These are phyloP conservation scores for Metellina segmentata DNA, from an alignment of 2,888 invertebrate species.

Conservation along the genomic window DNA sequence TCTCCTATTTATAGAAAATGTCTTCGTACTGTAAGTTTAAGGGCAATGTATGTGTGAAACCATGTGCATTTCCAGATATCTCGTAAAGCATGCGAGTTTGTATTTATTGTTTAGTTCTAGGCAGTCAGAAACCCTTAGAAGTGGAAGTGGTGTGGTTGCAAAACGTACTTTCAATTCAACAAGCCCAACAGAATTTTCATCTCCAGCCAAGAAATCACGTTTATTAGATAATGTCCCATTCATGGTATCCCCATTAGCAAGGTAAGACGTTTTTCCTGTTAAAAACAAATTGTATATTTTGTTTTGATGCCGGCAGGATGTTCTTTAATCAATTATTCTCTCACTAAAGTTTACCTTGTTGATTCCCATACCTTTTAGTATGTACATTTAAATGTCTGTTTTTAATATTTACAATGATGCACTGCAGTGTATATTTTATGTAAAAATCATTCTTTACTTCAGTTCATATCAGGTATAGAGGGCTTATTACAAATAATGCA, in stretches of 20 bases:
- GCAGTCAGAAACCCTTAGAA: background rate
- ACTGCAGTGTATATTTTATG: no score
- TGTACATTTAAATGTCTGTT: background rate
- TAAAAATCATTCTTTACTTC: no score
- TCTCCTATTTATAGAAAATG: no score
- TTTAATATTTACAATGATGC: no score
- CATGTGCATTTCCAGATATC: no score
- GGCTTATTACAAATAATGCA: no score
- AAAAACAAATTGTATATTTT: background rate
- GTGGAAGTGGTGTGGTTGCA: background rate
- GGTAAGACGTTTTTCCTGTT: constrained; percentile 31
- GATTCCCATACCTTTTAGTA: background rate
- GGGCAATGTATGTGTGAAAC: no score
- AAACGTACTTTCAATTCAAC: constrained; percentile 41
- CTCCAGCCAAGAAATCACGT: constrained; percentile 67
- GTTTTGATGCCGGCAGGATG: background rate
- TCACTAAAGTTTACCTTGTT: background rate
- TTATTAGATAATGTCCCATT: constrained; percentile 64
- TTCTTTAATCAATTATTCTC: background rate
- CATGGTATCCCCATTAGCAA: constrained; percentile 26
- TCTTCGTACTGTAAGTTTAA: no score
- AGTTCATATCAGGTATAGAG: no score
- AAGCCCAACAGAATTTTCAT: constrained; percentile 48
- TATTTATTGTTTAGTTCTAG: constrained; percentile 13
- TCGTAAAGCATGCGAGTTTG: background rate